A percentile compares a stretch with the other conserved stretches of the same genome.
phyloP scores from a whole-genome alignment of 2,113 vertebrate species.

The Brachypteracias leptosomus region DNA sequence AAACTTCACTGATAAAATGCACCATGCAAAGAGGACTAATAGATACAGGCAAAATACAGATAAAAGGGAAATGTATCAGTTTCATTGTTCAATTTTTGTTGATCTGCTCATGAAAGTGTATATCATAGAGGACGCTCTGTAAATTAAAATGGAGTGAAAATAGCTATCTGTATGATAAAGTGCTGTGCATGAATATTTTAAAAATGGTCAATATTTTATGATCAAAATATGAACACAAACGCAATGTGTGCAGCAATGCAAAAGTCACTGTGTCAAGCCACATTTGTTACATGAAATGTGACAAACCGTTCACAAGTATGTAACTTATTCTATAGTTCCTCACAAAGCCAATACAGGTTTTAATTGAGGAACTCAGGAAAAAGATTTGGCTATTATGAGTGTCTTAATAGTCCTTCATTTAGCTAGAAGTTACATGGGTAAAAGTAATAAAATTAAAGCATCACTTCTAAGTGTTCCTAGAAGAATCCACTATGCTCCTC shows the following conservation, averaged over 20 bases:
- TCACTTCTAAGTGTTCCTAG: neutral
- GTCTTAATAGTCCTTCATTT: neutral
- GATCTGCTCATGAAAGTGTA: neutral
- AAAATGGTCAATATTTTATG: neutral
- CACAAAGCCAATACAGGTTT: neutral
- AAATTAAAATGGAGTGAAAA: neutral
- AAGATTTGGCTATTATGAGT: neutral
- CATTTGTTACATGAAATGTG: neutral
- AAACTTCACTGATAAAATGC: neutral
- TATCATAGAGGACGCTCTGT: neutral
- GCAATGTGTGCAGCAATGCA: neutral
- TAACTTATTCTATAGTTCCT: neutral
- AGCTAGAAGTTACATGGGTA: neutral
- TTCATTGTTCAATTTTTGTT: neutral
- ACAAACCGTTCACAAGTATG: neutral
- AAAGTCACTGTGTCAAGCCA: neutral
- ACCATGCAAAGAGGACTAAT: neutral
- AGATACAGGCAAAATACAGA: neutral
- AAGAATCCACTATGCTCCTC: neutral
- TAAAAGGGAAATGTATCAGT: neutral
- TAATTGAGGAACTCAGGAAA: neutral
- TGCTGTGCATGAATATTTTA: neutral
- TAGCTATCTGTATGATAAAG: neutral
- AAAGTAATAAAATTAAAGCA: neutral
- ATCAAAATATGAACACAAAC: neutral